These are phyloP conservation scores for Rhimphoctona megacephalus DNA, from an alignment of 2,888 invertebrate genomes.

Conservation along the genomic window DNA sequence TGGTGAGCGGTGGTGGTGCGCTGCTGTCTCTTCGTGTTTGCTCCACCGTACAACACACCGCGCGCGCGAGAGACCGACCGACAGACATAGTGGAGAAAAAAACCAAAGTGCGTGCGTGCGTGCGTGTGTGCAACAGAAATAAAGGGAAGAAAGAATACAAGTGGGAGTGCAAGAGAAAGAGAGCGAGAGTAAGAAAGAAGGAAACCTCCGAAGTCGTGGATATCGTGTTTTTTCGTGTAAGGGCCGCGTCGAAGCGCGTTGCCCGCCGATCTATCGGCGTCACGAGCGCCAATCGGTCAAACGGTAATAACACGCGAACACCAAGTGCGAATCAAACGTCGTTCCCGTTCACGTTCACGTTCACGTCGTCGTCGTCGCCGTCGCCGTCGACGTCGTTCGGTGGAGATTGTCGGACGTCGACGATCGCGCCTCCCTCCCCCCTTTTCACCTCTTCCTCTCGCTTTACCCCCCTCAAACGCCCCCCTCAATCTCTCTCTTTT, in stretches of 20 bases:
- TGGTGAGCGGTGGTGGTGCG: conserved; percentile 72
- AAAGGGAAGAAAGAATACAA: conserved; percentile 26
- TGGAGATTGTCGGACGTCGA: conserved; percentile 52
- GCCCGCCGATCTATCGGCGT: conserved; percentile 72
- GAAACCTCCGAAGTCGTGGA: conserved; percentile 49
- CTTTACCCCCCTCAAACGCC: conserved; percentile 28
- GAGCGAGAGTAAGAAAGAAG: conserved; percentile 29
- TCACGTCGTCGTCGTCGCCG: conserved; percentile 41
- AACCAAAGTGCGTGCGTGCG: conserved; percentile 14
- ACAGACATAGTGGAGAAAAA: conserved; percentile 34
- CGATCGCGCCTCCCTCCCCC: conserved; percentile 52
- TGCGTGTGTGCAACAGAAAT: conserved; percentile 2
- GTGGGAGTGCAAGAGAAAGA: conserved; percentile 20
- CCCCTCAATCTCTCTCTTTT: conserved; percentile 9
- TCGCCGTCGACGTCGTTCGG: conserved; percentile 48
- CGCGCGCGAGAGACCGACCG: conserved; percentile 44
- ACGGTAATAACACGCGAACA: conserved; percentile 65
- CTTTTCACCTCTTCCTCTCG: conserved; percentile 9
- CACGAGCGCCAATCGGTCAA: conserved; percentile 71
- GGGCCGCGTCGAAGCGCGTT: conserved; percentile 71
- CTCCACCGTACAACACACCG: conserved; percentile 52
- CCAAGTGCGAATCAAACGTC: conserved; percentile 54
- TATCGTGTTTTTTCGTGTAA: conserved; percentile 63
- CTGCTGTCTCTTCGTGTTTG: conserved; percentile 58
- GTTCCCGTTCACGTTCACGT: conserved; percentile 56